Evolutionary conservation across 2,113 vertebrate species (phyloP), one percentile per base, ranked within the genome.

Genomic region (Thamnaconus septentrionalis): DNA sequence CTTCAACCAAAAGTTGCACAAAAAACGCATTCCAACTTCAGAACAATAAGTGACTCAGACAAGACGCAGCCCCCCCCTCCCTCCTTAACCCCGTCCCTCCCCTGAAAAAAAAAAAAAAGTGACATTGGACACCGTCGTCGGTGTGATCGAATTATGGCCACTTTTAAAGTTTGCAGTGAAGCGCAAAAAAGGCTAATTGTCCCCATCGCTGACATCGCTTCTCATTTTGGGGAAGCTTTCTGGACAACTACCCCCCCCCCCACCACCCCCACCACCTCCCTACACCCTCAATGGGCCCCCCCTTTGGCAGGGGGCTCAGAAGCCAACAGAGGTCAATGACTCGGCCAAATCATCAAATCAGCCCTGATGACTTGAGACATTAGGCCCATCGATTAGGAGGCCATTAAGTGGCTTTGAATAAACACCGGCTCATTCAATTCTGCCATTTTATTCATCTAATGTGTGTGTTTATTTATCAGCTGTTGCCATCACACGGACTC

Each of bases 101-200:
- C 2, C 18, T 31, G 18, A 31, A 31, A 31, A 2, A 31, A 31
- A 31, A 31, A 31, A 31, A 31, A 31, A 75, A 88, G 83, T 53
- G 75, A 69, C 85, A 85, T 80, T 73, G 79, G 86, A 85, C 78
- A 73, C 59, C 75, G 51, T 55, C 71, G 79, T 85, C 61, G 69
- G 68, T 46, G 56, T 76, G 83, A 86, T 89, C 79, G 69, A 81
- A 88, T 90, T 84, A 90, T 65, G 69, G 12, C 78, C 18, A 31
- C 91, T 80, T 87, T 84, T 61, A 78, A 88, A 84, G 82, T 87
- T 90, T 74, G 82, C 86, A 90, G 50, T 82, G 80, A 86, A 87
- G 90, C 90, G 88, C 86, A 87, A 92, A 92, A 31, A 90, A 89
- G 85, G 80, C 83, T 92, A 93, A 92, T 91, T 91, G 89, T 85